Conservation (phyloP, 2,888 invertebrate species). For the Drosophila nr. fundita region DNA sequence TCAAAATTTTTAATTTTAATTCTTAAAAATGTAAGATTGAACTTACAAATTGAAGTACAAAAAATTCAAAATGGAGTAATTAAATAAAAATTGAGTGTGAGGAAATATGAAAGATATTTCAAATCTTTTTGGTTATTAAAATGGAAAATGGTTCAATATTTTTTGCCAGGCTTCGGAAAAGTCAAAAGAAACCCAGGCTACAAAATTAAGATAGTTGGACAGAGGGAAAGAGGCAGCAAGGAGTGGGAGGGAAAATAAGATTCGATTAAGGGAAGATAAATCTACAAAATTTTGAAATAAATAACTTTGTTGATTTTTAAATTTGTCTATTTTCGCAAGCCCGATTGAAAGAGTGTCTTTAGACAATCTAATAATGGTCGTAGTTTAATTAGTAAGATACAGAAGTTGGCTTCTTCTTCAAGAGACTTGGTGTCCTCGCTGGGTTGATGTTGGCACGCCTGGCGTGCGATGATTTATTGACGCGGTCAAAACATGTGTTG, state of each 20-base stretch:
- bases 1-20: background rate
- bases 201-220: rapidly evolving
- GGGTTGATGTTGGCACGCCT: slow-evolving; percentile 68
- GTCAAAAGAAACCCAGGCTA: background rate
- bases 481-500: slow-evolving; percentile 85
- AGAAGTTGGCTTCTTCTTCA: background rate
- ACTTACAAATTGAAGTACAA: background rate
- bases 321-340: background rate
- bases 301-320: background rate
- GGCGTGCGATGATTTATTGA: slow-evolving; percentile 84
- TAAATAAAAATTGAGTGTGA: background rate
- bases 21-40: background rate
- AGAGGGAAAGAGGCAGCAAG: rapidly evolving
- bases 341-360: background rate
- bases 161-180: no score
- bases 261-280: background rate
- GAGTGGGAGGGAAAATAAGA: rapidly evolving
- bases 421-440: slow-evolving; percentile 7
- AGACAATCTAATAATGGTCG: background rate
- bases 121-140: background rate
- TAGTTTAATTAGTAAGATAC: background rate
- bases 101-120: background rate
- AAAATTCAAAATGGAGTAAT: background rate
- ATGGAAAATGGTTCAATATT: background rate
- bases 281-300: background rate